phyloP scores from a whole-genome alignment of 2,113 vertebrate genomes.

The Chlamydotis undulata region DNA sequence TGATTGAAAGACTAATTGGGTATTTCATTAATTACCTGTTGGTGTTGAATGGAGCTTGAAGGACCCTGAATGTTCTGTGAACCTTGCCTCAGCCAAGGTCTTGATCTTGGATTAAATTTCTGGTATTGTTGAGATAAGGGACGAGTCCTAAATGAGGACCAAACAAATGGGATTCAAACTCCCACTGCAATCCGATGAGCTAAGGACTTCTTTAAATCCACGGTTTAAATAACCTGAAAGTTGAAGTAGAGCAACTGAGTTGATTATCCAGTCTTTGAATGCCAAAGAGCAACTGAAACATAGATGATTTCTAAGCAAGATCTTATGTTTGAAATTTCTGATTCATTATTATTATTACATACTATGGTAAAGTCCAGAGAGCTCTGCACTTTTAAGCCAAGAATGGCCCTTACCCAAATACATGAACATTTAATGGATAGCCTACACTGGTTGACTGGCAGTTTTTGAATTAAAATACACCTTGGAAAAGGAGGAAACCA shows the following conservation, averaged over 20 bases:
- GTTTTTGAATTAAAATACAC: constrained; percentile 9
- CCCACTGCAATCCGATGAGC: background rate
- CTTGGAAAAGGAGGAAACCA: constrained; percentile 23
- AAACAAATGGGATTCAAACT: background rate
- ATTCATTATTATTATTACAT: background rate
- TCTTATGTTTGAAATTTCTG: background rate
- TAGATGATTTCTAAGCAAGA: background rate
- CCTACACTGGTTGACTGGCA: background rate
- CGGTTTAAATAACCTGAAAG: background rate
- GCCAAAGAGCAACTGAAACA: background rate
- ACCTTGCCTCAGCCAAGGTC: background rate
- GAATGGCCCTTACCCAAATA: background rate
- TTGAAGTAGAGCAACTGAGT: background rate
- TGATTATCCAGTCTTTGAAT: background rate
- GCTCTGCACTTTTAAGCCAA: background rate
- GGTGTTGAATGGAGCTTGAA: background rate
- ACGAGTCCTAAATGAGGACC: background rate
- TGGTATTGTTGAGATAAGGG: fast-evolving
- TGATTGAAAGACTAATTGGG: background rate
- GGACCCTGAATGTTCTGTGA: background rate
- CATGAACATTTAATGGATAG: background rate
- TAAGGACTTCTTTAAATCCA: background rate
- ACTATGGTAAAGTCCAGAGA: background rate
- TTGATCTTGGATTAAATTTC: background rate
- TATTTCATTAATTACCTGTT: background rate